A percentile compares a stretch with the other conserved stretches of the same genome.
Conservation (phyloP, 1,140 invertebrate species). For the fruit fly (Drosophila melanogaster) region Release_6_plus_ISO1_MT NC_004354.4:7896001-7896500, state of each 20-base stretch:
- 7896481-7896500: conserved; percentile 93
- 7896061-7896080: conserved; percentile 85
- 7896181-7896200: conserved; percentile 86
- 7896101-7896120: conserved; percentile 96
- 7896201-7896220: conserved; percentile 88
- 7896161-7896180: conserved; percentile 86
- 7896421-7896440: conserved; percentile 58
- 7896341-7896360: conserved; percentile 76
- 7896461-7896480: conserved; percentile 93
- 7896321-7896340: conserved; percentile 62
- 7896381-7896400: conserved; percentile 83
- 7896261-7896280: conserved; percentile 83
- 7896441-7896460: conserved; percentile 85
- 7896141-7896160: conserved; percentile 87
- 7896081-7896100: conserved; percentile 87
- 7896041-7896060: conserved; percentile 85
- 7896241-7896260: conserved; percentile 93
- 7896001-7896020: conserved; percentile 86
- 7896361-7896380: conserved; percentile 81
- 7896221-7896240: conserved; percentile 94
- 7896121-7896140: conserved; percentile 92
- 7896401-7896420: conserved; percentile 60
- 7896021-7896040: conserved; percentile 76
- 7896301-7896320: conserved; percentile 3
- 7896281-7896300: conserved; percentile 19